Percentiles rank a stretch among this genome's conserved stretches.
Evolutionary conservation across 2,888 invertebrate species (phyloP).

Genomic region (Andrena marginata): DNA sequence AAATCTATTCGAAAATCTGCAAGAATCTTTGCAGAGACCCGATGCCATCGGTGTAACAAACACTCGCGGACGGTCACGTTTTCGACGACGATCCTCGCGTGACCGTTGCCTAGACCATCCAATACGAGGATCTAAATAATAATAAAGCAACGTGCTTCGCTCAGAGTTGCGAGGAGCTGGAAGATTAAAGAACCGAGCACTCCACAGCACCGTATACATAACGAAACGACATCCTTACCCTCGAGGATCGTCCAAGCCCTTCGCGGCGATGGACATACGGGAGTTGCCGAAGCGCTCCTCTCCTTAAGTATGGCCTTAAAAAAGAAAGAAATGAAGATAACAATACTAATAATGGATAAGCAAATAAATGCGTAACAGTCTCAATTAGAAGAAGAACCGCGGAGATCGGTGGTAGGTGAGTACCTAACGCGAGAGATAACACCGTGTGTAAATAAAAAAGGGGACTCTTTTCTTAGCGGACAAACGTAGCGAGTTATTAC

Average conservation of each 20-base stretch:
- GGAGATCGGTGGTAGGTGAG: slow-evolving; percentile 46
- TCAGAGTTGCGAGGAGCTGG: neutral
- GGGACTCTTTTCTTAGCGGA: slow-evolving; percentile 50
- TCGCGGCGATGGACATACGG: slow-evolving; percentile 15
- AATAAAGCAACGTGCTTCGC: neutral
- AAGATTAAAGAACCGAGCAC: slow-evolving; percentile 1
- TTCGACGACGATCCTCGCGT: slow-evolving; percentile 12
- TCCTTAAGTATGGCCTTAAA: slow-evolving; percentile 71
- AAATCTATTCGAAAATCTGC: neutral
- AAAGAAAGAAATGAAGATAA: slow-evolving; percentile 16
- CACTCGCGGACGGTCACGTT: slow-evolving; percentile 16
- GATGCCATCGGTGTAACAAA: neutral
- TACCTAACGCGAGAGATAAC: slow-evolving; percentile 44
- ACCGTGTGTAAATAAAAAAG: slow-evolving; percentile 57
- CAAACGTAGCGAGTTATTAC: slow-evolving; percentile 50
- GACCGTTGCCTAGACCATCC: neutral
- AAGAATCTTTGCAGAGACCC: slow-evolving; percentile 6
- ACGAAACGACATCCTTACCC: neutral
- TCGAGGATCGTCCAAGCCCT: slow-evolving; percentile 23
- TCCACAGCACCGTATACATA: neutral
- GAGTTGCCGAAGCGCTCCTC: slow-evolving; percentile 53
- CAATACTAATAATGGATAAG: slow-evolving; percentile 27
- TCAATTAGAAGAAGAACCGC: slow-evolving; percentile 35
- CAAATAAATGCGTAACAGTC: slow-evolving; percentile 31
- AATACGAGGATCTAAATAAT: slow-evolving; percentile 12